A percentile compares a stretch with the other conserved stretches of the same genome.
Conservation (phyloP, 1,140 invertebrate genomes). For the Neodiprion lecontei region DNA sequence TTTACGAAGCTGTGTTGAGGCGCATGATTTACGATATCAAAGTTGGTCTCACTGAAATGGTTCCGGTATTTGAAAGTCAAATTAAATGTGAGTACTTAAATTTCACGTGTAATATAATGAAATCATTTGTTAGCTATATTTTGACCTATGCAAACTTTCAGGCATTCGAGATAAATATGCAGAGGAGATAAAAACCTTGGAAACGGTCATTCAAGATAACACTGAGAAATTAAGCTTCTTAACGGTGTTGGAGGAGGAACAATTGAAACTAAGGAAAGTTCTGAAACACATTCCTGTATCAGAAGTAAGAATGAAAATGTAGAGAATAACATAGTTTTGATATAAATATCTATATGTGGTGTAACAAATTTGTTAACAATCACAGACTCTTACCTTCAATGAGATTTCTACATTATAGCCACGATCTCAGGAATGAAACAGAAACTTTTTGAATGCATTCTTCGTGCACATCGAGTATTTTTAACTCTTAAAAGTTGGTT, state of each 20-base stretch:
- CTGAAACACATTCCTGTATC: conserved; percentile 40
- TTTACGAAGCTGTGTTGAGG: conserved; percentile 66
- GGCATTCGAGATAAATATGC: conserved; percentile 45
- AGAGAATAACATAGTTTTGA: neutral
- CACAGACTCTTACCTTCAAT: conserved; percentile 16
- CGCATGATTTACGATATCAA: conserved; percentile 64
- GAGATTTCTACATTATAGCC: neutral
- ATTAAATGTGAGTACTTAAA: conserved; percentile 42
- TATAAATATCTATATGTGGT: neutral
- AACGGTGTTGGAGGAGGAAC: conserved; percentile 65
- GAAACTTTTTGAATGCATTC: no score
- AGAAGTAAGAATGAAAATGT: conserved; percentile 35
- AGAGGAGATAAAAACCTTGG: conserved; percentile 51
- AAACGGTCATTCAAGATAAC: conserved; percentile 61
- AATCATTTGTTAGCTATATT: conserved; percentile 20
- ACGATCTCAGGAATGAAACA: conserved; percentile 38
- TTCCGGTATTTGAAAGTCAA: conserved; percentile 53
- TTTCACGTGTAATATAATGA: conserved; percentile 35
- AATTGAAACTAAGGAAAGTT: conserved; percentile 56
- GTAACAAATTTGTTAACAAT: neutral
- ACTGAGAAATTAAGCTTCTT: conserved; percentile 67
- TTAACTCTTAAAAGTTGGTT: no score
- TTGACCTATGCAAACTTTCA: conserved; percentile 28
- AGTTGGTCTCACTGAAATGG: conserved; percentile 57
- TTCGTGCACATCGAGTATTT: no score